phyloP scores from a whole-genome alignment of 2,113 vertebrate genomes.

The Himantopus leucocephalus region DNA sequence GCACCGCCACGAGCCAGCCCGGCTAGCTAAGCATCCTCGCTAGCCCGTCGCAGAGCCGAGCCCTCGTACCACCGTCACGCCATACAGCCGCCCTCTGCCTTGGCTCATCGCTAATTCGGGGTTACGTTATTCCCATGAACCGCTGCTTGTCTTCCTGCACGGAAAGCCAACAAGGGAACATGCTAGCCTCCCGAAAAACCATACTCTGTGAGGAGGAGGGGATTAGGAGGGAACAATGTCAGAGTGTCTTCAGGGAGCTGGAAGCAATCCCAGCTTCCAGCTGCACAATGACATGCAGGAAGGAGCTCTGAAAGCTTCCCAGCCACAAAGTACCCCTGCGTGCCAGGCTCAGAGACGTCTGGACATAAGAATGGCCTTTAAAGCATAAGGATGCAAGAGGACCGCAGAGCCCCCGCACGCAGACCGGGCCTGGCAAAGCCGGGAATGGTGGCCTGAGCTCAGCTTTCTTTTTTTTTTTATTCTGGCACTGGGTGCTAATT shows the following conservation, averaged over 20 bases:
- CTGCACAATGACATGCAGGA: conserved; percentile 44
- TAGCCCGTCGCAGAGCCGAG: not conserved
- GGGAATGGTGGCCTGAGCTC: not conserved
- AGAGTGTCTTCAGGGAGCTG: conserved; percentile 39
- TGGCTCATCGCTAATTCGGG: not conserved
- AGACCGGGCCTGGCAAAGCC: not conserved
- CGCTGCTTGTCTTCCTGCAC: not conserved
- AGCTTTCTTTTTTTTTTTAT: not conserved
- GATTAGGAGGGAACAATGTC: conserved; percentile 15
- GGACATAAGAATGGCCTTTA: not conserved
- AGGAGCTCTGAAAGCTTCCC: conserved; percentile 6
- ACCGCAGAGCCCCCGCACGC: not conserved
- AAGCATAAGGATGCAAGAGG: not conserved
- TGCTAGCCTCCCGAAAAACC: not conserved
- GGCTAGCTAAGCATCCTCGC: not conserved
- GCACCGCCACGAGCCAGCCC: not conserved
- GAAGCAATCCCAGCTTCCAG: conserved; percentile 34
- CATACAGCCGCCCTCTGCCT: not conserved
- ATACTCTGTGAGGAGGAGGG: not conserved
- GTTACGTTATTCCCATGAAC: conserved; percentile 48
- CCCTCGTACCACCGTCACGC: not conserved
- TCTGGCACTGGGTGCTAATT: not conserved
- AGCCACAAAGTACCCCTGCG: not conserved
- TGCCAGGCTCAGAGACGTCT: not conserved
- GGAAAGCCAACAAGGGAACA: conserved; percentile 29